Conservation (phyloP, 2,797 vertebrate species). For the Todus mexicanus region DNA sequence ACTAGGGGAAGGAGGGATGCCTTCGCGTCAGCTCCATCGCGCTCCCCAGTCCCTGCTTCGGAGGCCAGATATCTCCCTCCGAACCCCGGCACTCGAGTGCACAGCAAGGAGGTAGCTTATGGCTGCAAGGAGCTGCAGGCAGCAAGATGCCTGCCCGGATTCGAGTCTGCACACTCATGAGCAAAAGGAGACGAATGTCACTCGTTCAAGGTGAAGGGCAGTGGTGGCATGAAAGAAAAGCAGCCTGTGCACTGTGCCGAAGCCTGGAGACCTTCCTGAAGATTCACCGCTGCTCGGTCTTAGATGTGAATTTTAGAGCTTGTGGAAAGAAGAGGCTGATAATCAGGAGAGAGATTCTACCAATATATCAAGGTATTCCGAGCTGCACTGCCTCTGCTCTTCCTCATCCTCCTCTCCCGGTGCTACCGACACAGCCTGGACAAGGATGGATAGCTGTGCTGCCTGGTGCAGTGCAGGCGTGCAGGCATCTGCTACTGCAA, state of each 20-base stretch:
- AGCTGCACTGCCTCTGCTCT: background rate
- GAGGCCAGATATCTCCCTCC: background rate
- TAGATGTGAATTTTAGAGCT: background rate
- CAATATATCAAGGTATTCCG: background rate
- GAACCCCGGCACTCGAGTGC: background rate
- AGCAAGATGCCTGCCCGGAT: background rate
- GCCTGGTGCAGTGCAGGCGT: background rate
- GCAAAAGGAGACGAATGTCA: background rate
- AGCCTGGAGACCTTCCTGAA: background rate
- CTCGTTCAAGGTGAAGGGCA: conserved; percentile 13
- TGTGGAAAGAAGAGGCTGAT: background rate
- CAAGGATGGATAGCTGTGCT: background rate
- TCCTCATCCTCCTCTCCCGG: background rate
- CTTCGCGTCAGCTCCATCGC: background rate
- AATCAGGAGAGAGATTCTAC: background rate
- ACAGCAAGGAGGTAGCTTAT: background rate
- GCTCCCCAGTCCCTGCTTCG: background rate
- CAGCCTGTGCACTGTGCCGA: background rate
- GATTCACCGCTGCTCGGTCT: background rate
- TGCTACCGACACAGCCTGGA: background rate
- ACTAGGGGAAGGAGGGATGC: accelerated
- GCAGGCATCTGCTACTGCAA: background rate
- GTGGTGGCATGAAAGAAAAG: background rate
- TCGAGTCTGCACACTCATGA: background rate
- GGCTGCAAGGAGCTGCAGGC: background rate